Evolutionary conservation across 2,113 vertebrate genomes (phyloP).

Genomic region (Phainopepla nitens): DNA sequence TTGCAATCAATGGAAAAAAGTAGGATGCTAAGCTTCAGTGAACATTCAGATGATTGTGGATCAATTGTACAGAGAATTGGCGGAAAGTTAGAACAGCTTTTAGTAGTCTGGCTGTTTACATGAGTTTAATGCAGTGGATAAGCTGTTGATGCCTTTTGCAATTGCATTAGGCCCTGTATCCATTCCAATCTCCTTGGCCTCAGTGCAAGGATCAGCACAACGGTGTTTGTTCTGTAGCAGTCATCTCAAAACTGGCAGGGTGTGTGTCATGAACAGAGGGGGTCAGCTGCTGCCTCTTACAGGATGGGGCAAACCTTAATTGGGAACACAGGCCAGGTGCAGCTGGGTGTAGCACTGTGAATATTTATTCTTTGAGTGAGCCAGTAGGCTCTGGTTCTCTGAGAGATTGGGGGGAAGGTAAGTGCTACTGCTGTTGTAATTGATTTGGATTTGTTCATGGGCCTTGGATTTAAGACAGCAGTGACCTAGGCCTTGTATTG

Average conservation of each 20-base stretch:
- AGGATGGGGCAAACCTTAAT: neutral
- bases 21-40: neutral
- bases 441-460: accelerated
- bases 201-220: neutral
- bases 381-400: neutral
- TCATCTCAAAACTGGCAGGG: neutral
- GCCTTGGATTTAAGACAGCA: neutral
- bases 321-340: neutral
- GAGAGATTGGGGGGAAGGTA: neutral
- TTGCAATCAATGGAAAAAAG: neutral
- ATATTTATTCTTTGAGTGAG: neutral
- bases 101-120: neutral
- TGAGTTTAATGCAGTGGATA: neutral
- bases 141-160: neutral
- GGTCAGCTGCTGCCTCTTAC: neutral
- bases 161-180: neutral
- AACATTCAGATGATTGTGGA: neutral
- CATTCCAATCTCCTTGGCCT: neutral
- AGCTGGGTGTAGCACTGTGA: neutral
- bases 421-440: neutral
- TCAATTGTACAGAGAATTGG: neutral
- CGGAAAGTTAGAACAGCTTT: neutral
- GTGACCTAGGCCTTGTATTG: neutral
- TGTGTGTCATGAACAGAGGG: neutral
- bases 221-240: neutral